A percentile compares a stretch with the other conserved stretches of the same genome.
Conservation (phyloP, 2,888 invertebrate genomes). For the Eristalis tenax region DNA sequence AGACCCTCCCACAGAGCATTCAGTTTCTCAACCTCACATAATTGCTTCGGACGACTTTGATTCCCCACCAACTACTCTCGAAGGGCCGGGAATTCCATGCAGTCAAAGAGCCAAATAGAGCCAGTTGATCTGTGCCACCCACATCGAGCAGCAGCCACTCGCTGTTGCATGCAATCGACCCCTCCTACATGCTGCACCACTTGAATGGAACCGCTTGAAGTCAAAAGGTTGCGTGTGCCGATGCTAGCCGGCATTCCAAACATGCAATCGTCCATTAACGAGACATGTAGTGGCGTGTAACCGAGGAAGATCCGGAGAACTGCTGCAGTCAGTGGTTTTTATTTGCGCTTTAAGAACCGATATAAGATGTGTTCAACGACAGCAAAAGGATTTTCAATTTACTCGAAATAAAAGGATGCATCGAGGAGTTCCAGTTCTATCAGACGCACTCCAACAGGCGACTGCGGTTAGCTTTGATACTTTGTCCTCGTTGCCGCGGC, state of each 20-base stretch:
- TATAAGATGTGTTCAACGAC: slow-evolving; percentile 8
- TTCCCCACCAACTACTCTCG: slow-evolving; percentile 8
- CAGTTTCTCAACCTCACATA: slow-evolving; percentile 9
- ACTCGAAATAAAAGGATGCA: slow-evolving; percentile 27
- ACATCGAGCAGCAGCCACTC: neutral
- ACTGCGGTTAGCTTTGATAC: neutral
- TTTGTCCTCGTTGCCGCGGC: neutral
- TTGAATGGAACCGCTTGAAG: slow-evolving; percentile 23
- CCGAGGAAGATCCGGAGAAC: slow-evolving; percentile 8
- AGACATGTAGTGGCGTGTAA: neutral
- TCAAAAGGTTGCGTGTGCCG: slow-evolving; percentile 46
- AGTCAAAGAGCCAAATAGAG: slow-evolving; percentile 44
- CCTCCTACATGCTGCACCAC: slow-evolving; percentile 2
- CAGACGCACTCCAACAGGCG: neutral
- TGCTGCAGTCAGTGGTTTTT: slow-evolving; percentile 40
- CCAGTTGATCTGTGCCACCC: slow-evolving; percentile 30
- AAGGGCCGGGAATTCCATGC: slow-evolving; percentile 22
- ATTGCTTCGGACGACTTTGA: slow-evolving; percentile 33
- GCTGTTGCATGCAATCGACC: slow-evolving; percentile 34
- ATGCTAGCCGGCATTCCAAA: slow-evolving; percentile 15
- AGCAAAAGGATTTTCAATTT: slow-evolving; percentile 6
- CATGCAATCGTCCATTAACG: slow-evolving; percentile 37
- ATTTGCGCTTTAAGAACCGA: slow-evolving; percentile 34
- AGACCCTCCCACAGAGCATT: neutral
- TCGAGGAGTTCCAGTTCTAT: neutral